Percentiles rank a stretch among this genome's conserved stretches.
These are phyloP conservation scores for Halocaridina rubra DNA, from an alignment of 2,888 invertebrate species.

Conservation along the genomic window DNA sequence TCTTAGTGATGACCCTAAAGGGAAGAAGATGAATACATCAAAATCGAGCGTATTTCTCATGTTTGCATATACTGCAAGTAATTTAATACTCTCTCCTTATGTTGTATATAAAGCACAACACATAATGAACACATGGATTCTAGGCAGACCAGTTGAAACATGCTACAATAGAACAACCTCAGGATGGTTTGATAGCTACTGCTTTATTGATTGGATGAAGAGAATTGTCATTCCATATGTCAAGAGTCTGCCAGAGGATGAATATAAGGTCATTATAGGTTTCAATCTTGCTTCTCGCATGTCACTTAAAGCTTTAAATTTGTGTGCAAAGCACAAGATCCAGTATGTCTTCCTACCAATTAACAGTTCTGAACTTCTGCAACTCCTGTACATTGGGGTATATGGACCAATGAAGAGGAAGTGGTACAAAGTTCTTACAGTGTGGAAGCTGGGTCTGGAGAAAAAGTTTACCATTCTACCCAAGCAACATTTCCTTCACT, in stretches of 20 bases:
- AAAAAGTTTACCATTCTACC: background rate
- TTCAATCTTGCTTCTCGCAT: conserved; percentile 17
- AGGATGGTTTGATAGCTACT: conserved; percentile 66
- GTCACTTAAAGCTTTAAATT: background rate
- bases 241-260: conserved; percentile 58
- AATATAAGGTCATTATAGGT: conserved; percentile 26
- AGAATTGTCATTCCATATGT: conserved; percentile 65
- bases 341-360: conserved; percentile 20
- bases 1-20: too few relatives aligned
- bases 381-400: conserved; percentile 27
- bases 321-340: conserved; percentile 27
- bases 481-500: too few relatives aligned
- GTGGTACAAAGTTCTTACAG: conserved; percentile 14
- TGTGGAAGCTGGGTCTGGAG: background rate
- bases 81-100: conserved; percentile 68
- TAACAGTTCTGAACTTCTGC: conserved; percentile 12
- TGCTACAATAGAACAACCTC: conserved; percentile 68
- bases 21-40: too few relatives aligned
- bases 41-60: too few relatives aligned
- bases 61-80: conserved; percentile 68
- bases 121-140: conserved; percentile 68
- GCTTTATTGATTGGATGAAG: conserved; percentile 67
- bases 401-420: conserved; percentile 14
- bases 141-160: conserved; percentile 67
- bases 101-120: conserved; percentile 69